These are phyloP conservation scores for Didymodactylos carnosus DNA, from an alignment of 2,888 invertebrate genomes.

Conservation along the genomic window DNA sequence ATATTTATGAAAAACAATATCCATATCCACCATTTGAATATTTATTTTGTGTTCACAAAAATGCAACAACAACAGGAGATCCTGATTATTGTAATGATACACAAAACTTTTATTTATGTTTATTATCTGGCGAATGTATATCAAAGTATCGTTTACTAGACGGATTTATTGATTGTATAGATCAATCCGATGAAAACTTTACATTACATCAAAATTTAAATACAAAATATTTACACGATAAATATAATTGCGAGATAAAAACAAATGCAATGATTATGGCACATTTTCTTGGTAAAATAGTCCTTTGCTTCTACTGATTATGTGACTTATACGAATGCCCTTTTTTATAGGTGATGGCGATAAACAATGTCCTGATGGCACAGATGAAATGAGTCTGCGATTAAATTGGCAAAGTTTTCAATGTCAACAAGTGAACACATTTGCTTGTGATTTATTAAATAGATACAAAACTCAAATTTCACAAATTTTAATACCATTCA, in stretches of 20 bases:
- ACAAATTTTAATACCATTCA: background rate
- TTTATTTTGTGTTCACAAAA: background rate
- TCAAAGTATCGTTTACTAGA: background rate
- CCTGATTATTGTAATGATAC: background rate
- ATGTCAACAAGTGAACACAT: background rate
- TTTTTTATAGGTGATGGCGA: background rate
- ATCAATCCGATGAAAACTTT: background rate
- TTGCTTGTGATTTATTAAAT: no score
- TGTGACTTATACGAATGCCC: no score
- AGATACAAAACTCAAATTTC: no score
- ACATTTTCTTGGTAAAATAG: background rate
- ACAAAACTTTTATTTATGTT: background rate
- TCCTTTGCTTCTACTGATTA: no score
- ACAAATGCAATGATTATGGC: background rate
- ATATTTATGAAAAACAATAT: background rate
- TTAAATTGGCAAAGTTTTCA: background rate
- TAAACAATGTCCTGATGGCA: background rate
- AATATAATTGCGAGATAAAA: background rate
- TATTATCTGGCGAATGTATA: background rate
- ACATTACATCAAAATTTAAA: no score
- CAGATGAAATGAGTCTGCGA: background rate
- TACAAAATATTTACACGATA: background rate
- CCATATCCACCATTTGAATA: background rate
- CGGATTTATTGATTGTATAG: background rate
- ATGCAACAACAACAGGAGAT: no score